Evolutionary conservation across 37 sponge, comb jelly and placozoan species (phyloP).

Genomic region (Theonella swinhoei): DNA sequence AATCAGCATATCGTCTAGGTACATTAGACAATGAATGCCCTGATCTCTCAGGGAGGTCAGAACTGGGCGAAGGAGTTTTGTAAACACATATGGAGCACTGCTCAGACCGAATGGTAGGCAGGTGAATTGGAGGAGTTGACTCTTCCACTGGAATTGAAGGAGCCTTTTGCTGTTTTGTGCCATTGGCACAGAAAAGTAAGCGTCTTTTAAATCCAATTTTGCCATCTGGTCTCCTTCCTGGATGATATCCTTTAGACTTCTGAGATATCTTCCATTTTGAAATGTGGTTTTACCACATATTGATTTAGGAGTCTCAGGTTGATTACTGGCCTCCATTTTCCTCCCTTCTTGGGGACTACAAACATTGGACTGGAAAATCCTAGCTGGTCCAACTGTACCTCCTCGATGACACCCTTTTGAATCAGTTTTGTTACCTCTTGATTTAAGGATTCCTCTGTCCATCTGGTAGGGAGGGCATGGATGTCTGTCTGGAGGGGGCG

Average conservation of each 20-base stretch:
- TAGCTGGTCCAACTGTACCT: background rate
- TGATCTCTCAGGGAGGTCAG: constrained; percentile 8
- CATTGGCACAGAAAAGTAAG: constrained; percentile 15
- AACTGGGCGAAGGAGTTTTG: constrained; percentile 1
- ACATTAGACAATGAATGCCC: constrained; percentile 17
- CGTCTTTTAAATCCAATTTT: constrained; percentile 16
- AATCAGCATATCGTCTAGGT: constrained; percentile 14
- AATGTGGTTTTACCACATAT: constrained; percentile 3
- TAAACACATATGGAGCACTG: constrained; percentile 12
- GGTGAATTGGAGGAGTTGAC: background rate
- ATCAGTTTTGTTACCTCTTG: background rate
- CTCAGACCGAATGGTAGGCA: constrained; percentile 27
- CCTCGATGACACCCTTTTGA: background rate
- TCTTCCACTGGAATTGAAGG: background rate
- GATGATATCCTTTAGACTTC: background rate
- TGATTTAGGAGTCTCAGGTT: constrained; percentile 12
- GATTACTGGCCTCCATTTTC: constrained; percentile 18
- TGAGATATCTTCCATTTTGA: constrained; percentile 47
- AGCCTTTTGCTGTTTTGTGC: background rate
- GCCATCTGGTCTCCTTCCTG: constrained; percentile 4
- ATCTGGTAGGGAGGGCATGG: no score
- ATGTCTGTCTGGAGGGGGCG: no score
- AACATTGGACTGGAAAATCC: constrained; percentile 25
- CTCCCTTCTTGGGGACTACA: constrained; percentile 21
- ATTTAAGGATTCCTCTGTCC: background rate